Evolutionary conservation across 2,113 vertebrate species (phyloP).

Genomic region (Halcyon senegalensis): DNA sequence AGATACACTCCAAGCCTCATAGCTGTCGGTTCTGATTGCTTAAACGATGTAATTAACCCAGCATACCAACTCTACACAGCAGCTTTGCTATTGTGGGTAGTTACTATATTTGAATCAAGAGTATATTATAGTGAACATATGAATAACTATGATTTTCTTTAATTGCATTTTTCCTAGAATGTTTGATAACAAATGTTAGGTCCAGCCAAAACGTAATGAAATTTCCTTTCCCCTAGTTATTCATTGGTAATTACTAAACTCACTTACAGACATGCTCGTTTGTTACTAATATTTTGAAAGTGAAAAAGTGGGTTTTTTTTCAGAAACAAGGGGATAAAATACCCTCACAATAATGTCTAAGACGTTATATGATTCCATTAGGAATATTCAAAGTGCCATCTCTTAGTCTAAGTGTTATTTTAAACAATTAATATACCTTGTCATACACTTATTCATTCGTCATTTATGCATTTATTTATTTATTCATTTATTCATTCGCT

Average conservation of each 20-base stretch:
- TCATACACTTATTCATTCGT: slow-evolving; percentile 33
- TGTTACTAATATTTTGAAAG: not conserved
- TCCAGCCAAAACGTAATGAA: not conserved
- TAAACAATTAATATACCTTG: slow-evolving; percentile 51
- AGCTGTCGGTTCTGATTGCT: not conserved
- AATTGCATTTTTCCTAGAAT: not conserved
- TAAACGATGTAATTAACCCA: not conserved
- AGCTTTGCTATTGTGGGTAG: not conserved
- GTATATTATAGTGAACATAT: not conserved
- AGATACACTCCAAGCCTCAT: not conserved
- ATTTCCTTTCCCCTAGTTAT: not conserved
- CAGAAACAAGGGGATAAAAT: slow-evolving; percentile 51
- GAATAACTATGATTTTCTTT: not conserved
- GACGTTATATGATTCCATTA: slow-evolving; percentile 51
- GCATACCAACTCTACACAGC: not conserved
- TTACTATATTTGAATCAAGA: not conserved
- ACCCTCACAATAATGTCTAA: slow-evolving; percentile 38
- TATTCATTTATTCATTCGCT: no score
- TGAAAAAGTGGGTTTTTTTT: not conserved
- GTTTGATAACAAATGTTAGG: slow-evolving; percentile 2
- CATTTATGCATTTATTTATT: no score
- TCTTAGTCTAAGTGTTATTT: slow-evolving; percentile 49
- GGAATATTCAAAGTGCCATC: slow-evolving; percentile 45
- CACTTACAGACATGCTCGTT: not conserved
- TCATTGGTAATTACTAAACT: not conserved